These are phyloP conservation scores for Bucorvus abyssinicus DNA, from an alignment of 2,797 vertebrate genomes.

Conservation along the genomic window DNA sequence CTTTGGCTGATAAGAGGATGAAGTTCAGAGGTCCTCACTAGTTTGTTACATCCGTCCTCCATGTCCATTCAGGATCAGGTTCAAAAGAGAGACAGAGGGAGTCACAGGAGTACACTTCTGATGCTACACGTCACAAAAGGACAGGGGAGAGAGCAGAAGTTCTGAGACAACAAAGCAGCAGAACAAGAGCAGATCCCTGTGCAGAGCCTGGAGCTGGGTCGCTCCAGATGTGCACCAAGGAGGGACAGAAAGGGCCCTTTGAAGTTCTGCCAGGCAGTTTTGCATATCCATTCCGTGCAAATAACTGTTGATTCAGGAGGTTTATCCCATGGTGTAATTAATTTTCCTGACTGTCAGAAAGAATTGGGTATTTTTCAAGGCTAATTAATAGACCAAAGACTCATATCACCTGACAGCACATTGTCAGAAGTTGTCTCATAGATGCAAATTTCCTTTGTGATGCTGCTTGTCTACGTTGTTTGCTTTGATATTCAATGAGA, in stretches of 20 bases:
- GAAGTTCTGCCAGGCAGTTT: conserved; percentile 1
- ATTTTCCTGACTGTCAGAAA: background rate
- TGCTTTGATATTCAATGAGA: conserved; percentile 11
- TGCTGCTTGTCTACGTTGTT: background rate
- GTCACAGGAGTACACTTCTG: background rate
- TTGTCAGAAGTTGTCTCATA: background rate
- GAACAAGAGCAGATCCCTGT: background rate
- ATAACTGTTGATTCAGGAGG: background rate
- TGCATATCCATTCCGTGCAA: background rate
- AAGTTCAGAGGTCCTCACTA: background rate
- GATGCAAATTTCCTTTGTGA: conserved; percentile 21
- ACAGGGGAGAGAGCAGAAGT: background rate
- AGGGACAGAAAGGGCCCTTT: background rate
- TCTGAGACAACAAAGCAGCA: background rate
- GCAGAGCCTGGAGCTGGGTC: background rate
- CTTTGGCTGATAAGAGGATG: background rate
- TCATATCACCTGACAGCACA: background rate
- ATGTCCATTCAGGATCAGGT: background rate
- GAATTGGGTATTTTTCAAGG: background rate
- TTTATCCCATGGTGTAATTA: background rate
- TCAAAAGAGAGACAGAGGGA: background rate
- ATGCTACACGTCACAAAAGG: conserved; percentile 9
- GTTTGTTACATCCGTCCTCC: too few relatives aligned
- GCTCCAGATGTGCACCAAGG: background rate
- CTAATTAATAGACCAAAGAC: background rate